Evolutionary conservation across 2,888 invertebrate genomes (phyloP).

Genomic region (Portevinia maculata): DNA sequence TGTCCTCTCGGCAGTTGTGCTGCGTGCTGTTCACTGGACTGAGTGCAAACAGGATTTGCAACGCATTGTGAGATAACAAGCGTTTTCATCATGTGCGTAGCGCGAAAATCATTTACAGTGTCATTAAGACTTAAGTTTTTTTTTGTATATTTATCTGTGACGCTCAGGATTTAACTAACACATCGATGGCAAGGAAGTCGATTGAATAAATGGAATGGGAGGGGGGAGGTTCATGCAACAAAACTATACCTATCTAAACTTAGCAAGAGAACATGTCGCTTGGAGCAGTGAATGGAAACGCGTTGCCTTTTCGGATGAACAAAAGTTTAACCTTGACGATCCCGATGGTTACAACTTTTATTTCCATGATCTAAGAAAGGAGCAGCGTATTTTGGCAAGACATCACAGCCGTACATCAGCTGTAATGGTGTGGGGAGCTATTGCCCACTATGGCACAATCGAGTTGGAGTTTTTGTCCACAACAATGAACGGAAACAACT

Average conservation of each 20-base stretch:
- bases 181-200: neutral
- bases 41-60: constrained; percentile 62
- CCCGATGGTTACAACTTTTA: too few relatives aligned
- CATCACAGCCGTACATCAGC: too few relatives aligned
- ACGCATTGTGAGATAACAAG: constrained; percentile 44
- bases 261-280: too few relatives aligned
- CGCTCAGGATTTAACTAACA: constrained; percentile 12
- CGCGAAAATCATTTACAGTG: constrained; percentile 23
- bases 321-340: too few relatives aligned
- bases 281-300: too few relatives aligned
- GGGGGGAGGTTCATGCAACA: neutral
- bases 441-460: too few relatives aligned
- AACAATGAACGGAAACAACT: too few relatives aligned
- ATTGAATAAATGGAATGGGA: neutral
- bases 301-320: too few relatives aligned
- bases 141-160: constrained; percentile 9
- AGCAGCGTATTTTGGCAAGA: too few relatives aligned
- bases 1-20: constrained; percentile 42
- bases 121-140: constrained; percentile 29
- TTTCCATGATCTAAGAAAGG: too few relatives aligned
- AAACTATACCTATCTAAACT: neutral
- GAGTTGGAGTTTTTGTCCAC: too few relatives aligned
- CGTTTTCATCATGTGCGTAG: constrained; percentile 21
- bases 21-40: constrained; percentile 60
- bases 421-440: too few relatives aligned